Conservation (phyloP, 2,113 vertebrate species). For the Nyctereutes procyonoides region DNA sequence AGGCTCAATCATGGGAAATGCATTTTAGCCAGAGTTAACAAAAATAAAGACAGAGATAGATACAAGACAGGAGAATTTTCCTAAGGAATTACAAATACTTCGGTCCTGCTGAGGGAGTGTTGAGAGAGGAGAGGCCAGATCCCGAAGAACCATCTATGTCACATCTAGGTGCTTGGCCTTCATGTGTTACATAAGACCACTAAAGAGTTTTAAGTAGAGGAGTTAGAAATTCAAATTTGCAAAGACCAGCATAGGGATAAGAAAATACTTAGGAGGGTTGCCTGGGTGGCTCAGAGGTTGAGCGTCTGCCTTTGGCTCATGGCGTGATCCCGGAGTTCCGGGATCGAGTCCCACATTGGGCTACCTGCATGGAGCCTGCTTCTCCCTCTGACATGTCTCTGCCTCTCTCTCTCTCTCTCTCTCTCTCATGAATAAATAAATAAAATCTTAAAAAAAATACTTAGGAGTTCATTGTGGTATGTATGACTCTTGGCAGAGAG, state of each 20-base stretch:
- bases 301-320: no score
- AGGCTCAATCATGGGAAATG: slow-evolving; percentile 1
- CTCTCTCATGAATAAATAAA: no score
- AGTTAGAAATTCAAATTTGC: neutral
- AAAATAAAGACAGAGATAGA: neutral
- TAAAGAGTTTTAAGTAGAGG: neutral
- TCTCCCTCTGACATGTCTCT: no score
- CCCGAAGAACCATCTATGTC: neutral
- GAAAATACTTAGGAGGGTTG: neutral
- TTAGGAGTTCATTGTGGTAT: neutral
- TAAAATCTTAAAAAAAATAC: neutral
- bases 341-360: no score
- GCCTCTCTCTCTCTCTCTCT: no score
- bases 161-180: neutral
- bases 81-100: neutral
- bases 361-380: no score
- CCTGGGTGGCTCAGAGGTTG: no score
- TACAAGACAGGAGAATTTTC: neutral
- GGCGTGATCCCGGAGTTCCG: no score
- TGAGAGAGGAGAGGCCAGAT: neutral
- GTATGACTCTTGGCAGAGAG: neutral
- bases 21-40: neutral
- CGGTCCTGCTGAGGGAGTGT: neutral
- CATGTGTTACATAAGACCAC: neutral
- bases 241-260: neutral